phyloP scores from a whole-genome alignment of 2,888 invertebrate genomes.

The Cataglyphis altisquamis region DNA sequence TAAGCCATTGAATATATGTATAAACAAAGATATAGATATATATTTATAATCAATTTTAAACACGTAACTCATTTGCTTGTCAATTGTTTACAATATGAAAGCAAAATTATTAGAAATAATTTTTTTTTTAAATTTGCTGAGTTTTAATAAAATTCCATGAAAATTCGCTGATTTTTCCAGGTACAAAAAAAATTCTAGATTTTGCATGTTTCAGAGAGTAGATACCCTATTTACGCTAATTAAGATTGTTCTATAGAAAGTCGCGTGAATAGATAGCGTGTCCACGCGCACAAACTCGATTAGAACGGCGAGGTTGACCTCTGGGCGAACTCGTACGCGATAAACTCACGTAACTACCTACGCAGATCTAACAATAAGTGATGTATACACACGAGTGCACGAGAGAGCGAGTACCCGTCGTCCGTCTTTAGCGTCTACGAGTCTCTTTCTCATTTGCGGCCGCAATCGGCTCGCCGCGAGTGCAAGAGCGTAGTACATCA shows the following conservation, averaged over 20 bases:
- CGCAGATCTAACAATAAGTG: not conserved
- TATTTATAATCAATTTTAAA: no score
- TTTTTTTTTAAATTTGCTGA: no score
- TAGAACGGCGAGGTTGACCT: not conserved
- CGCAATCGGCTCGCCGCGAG: conserved; percentile 70
- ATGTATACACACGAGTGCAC: not conserved
- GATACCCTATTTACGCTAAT: not conserved
- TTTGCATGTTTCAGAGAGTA: no score
- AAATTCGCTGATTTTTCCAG: no score
- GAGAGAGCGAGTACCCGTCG: conserved; percentile 8
- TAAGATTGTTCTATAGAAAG: not conserved
- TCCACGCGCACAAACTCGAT: not conserved
- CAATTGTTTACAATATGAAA: no score
- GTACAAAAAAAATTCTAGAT: no score
- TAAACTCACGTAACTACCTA: conserved; percentile 23
- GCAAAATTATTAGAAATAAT: no score
- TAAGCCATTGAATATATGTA: no score
- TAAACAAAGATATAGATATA: no score
- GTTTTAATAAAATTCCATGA: no score
- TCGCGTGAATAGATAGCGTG: conserved; percentile 5
- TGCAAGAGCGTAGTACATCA: conserved; percentile 74
- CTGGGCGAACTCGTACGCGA: conserved; percentile 2
- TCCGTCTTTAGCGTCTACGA: conserved; percentile 18
- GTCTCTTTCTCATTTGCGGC: conserved; percentile 35
- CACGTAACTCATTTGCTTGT: no score